Percentiles rank a stretch among this genome's conserved stretches.
Evolutionary conservation across 2,113 vertebrate genomes (phyloP).

Genomic region (Scalopus aquaticus): DNA sequence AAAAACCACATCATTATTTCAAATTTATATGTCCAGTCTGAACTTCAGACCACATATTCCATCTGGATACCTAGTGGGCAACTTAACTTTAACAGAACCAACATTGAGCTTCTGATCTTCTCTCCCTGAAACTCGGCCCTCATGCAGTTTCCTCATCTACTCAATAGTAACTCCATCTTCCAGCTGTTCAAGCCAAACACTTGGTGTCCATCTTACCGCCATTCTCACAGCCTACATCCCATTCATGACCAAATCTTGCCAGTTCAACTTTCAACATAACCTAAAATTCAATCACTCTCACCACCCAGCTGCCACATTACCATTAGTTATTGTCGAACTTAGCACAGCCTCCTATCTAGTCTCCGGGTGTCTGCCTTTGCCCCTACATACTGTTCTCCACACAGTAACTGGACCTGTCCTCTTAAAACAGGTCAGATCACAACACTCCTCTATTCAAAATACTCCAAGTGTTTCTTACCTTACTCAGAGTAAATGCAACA

Average conservation of each 20-base stretch:
- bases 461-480: background rate
- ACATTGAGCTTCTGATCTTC: background rate
- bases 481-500: background rate
- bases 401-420: background rate
- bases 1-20: background rate
- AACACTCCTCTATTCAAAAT: background rate
- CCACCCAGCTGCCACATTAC: background rate
- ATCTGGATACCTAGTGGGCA: background rate
- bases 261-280: slow-evolving; percentile 22
- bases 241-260: background rate
- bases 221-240: background rate
- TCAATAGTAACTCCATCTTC: background rate
- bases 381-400: background rate
- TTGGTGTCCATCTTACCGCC: background rate
- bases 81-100: background rate
- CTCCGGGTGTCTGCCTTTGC: background rate
- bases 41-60: background rate
- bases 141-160: background rate
- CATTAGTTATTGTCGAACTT: background rate
- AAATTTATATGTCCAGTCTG: background rate
- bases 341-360: background rate
- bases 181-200: background rate
- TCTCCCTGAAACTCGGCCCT: background rate
- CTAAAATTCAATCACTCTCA: background rate
- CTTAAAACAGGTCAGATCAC: background rate